These are phyloP conservation scores for Diabrotica virgifera DNA, from an alignment of 1,140 invertebrate species.

Conservation along the genomic window DNA sequence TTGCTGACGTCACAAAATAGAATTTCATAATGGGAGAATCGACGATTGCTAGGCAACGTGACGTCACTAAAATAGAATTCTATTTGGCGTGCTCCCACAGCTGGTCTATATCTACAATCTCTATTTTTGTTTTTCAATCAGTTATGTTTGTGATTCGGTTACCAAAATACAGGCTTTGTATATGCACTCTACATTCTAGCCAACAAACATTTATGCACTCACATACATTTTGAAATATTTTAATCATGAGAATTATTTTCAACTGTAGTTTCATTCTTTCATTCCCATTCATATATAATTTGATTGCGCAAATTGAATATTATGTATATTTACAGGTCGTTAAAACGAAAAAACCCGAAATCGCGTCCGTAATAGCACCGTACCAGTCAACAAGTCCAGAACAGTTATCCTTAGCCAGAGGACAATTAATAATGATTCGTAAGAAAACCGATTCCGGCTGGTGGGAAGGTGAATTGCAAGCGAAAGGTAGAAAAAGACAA, in stretches of 20 bases:
- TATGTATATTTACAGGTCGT: constrained; percentile 26
- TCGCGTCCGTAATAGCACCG: constrained; percentile 84
- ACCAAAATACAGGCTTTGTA: no score
- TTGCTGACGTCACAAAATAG: no score
- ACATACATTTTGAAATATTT: background rate
- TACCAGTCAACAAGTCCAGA: constrained; percentile 86
- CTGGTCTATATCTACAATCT: no score
- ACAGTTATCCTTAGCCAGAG: constrained; percentile 84
- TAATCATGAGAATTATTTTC: background rate
- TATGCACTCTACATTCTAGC: constrained; percentile 2
- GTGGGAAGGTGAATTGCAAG: constrained; percentile 99
- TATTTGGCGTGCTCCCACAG: no score
- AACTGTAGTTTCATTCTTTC: background rate
- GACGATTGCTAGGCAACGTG: no score
- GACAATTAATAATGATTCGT: constrained; percentile 93
- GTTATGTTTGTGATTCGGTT: no score
- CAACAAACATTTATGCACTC: background rate
- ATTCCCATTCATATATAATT: no score
- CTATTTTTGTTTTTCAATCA: no score
- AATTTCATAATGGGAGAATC: no score
- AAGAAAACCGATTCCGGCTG: constrained; percentile 96
- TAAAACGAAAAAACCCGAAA: constrained; percentile 73
- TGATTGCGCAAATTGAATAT: no score
- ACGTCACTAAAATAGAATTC: no score
- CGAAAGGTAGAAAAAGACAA: constrained; percentile 91